A percentile compares a stretch with the other conserved stretches of the same genome.
Evolutionary conservation across 2,797 vertebrate species (phyloP).

Genomic region (Hypotaenidia philippensis): DNA sequence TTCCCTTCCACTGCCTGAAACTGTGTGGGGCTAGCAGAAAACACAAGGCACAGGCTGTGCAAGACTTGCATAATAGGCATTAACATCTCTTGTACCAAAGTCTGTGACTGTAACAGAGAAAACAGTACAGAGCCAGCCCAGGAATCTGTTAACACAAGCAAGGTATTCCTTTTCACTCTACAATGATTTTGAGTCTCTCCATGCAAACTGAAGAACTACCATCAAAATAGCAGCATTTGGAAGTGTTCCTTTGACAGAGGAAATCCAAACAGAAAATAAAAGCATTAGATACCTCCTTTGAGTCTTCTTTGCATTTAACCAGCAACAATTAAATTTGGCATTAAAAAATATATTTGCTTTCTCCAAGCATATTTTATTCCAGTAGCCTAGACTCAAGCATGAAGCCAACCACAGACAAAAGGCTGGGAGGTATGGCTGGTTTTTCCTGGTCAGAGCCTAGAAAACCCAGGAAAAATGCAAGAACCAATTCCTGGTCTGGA

Average conservation of each 20-base stretch:
- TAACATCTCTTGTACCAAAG: neutral
- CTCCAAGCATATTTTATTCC: neutral
- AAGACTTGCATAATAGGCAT: neutral
- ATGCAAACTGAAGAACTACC: neutral
- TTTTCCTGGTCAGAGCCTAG: neutral
- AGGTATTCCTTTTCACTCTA: neutral
- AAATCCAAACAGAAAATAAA: neutral
- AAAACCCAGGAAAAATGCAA: neutral
- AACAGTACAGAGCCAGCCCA: neutral
- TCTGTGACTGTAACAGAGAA: neutral
- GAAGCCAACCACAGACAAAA: neutral
- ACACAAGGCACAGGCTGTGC: neutral
- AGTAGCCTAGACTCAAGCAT: neutral
- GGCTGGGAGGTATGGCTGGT: neutral
- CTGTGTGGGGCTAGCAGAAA: neutral
- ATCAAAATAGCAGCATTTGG: neutral
- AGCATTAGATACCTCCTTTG: neutral
- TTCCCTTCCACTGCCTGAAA: neutral
- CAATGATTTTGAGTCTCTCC: neutral
- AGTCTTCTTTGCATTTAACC: neutral
- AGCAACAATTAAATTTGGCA: neutral
- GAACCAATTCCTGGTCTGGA: neutral
- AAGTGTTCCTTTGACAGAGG: neutral
- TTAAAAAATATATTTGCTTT: neutral
- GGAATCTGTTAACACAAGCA: neutral